phyloP scores from a whole-genome alignment of 1,140 invertebrate genomes.

The Planococcus citri region DNA sequence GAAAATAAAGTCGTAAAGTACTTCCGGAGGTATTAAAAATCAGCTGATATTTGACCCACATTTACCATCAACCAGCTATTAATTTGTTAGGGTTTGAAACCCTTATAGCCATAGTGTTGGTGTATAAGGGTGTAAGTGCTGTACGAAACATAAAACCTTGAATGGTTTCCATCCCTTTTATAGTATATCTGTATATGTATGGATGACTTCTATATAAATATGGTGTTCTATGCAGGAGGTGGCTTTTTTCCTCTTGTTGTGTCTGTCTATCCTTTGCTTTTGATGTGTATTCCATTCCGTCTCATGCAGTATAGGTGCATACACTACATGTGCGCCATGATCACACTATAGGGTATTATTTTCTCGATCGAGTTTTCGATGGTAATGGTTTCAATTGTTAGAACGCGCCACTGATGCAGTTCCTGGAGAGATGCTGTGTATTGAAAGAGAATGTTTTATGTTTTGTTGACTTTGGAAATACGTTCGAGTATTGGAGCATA shows the following conservation, averaged over 20 bases:
- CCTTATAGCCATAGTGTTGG: neutral
- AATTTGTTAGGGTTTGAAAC: slow-evolving; percentile 16
- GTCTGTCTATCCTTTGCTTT: neutral
- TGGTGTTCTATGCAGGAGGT: neutral
- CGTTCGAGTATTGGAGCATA: no score
- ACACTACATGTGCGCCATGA: no score
- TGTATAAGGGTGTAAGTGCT: neutral
- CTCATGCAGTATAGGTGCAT: no score
- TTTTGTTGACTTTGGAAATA: no score
- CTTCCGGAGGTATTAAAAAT: slow-evolving; percentile 14
- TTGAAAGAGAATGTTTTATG: no score
- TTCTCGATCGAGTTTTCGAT: no score
- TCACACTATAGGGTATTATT: no score
- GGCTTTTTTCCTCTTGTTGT: neutral
- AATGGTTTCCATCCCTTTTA: slow-evolving; percentile 4
- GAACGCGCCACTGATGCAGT: no score
- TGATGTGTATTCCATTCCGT: no score
- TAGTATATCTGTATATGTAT: neutral
- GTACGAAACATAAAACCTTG: slow-evolving; percentile 1
- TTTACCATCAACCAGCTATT: slow-evolving; percentile 3
- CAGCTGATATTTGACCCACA: slow-evolving; percentile 19
- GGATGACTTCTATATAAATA: neutral
- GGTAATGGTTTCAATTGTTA: no score
- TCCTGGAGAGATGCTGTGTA: no score
- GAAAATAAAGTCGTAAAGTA: slow-evolving; percentile 17